These are phyloP conservation scores for Atractosteus spatula DNA, from an alignment of 2,113 vertebrate genomes.

Conservation along the genomic window DNA sequence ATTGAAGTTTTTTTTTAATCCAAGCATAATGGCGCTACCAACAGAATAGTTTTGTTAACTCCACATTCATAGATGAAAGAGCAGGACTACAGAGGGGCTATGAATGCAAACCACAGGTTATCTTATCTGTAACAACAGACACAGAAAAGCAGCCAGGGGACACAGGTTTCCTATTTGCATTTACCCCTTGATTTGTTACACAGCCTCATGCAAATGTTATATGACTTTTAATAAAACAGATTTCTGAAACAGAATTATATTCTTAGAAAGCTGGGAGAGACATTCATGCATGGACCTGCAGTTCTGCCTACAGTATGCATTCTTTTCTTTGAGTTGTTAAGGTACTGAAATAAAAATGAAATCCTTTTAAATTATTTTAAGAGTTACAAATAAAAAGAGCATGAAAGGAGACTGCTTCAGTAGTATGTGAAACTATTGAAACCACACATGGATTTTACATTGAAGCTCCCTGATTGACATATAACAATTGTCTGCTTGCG, in stretches of 20 bases:
- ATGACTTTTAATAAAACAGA: neutral
- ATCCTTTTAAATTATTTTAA: neutral
- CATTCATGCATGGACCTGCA: neutral
- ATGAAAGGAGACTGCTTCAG: neutral
- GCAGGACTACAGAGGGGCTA: neutral
- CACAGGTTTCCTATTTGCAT: neutral
- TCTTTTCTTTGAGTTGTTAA: neutral
- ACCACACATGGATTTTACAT: conserved; percentile 8
- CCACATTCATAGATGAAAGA: neutral
- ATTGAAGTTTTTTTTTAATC: neutral
- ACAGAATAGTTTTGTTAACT: neutral
- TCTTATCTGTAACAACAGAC: neutral
- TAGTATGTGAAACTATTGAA: neutral
- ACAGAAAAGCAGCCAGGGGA: neutral
- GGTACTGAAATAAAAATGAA: neutral
- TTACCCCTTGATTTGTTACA: neutral
- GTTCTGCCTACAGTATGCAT: neutral
- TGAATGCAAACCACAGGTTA: neutral
- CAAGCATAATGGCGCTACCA: neutral
- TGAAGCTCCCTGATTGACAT: conserved; percentile 52
- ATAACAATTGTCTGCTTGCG: conserved; percentile 18
- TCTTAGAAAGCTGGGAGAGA: neutral
- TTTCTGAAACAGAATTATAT: neutral
- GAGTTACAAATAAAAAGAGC: neutral
- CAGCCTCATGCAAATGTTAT: conserved; percentile 11